A percentile compares a stretch with the other conserved stretches of the same genome.
These are phyloP conservation scores for Caloenas nicobarica DNA, from an alignment of 2,113 vertebrate species.

Conservation along the genomic window DNA sequence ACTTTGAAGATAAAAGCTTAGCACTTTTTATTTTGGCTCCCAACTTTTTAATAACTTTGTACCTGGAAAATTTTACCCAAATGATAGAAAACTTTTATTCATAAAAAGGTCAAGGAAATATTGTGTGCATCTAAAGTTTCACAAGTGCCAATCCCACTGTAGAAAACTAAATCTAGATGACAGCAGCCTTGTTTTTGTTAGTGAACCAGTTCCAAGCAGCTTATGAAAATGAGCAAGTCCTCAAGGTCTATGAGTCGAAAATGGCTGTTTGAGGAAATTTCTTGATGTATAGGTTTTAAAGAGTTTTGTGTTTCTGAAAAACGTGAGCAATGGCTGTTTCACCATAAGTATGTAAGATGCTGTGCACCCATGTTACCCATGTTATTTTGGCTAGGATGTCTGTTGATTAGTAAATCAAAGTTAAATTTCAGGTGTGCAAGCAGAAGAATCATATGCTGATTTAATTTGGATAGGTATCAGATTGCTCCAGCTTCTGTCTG, in stretches of 20 bases:
- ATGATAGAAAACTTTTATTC: background rate
- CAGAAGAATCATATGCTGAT: rapidly evolving
- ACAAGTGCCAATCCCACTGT: background rate
- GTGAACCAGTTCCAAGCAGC: background rate
- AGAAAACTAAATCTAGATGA: background rate
- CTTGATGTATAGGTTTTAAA: background rate
- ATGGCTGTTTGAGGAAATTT: background rate
- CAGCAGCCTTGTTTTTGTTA: background rate
- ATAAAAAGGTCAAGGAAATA: background rate
- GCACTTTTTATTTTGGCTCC: background rate
- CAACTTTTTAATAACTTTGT: background rate
- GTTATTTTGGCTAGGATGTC: background rate
- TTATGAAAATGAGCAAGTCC: background rate
- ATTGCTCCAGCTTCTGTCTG: background rate
- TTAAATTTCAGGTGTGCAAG: background rate
- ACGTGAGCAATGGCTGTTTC: background rate
- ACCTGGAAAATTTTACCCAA: background rate
- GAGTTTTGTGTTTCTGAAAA: background rate
- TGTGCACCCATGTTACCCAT: background rate
- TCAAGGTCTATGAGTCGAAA: background rate
- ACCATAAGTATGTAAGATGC: background rate
- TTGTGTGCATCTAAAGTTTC: background rate
- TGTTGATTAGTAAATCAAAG: background rate
- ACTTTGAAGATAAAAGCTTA: background rate
- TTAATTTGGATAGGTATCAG: background rate